A percentile compares a stretch with the other conserved stretches of the same genome.
phyloP scores from a whole-genome alignment of 2,888 invertebrate genomes.

The Glyphotaelius pellucidus region DNA sequence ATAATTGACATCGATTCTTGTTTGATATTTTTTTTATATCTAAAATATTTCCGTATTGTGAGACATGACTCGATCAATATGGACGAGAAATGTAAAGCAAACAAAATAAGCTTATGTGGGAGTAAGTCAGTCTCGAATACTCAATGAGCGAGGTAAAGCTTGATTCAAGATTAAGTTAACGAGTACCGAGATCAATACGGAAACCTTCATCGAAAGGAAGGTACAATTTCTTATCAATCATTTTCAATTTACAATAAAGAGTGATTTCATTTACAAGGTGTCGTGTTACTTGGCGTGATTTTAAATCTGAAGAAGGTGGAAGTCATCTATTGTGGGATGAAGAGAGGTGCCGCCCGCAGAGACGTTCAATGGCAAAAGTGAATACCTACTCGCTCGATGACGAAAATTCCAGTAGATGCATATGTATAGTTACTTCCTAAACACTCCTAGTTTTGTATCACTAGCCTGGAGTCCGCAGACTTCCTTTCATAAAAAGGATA shows the following conservation, averaged over 20 bases:
- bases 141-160: conserved; percentile 7
- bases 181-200: background rate
- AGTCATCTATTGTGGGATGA: conserved; percentile 17
- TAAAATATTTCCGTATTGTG: background rate
- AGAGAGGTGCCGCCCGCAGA: background rate
- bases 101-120: background rate
- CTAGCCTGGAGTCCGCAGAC: background rate
- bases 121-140: conserved; percentile 20
- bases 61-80: background rate
- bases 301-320: conserved; percentile 15
- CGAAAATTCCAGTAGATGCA: conserved; percentile 6
- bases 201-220: conserved; percentile 39
- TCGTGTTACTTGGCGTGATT: background rate
- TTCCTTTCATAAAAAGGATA: background rate
- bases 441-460: background rate
- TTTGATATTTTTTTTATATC: background rate
- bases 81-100: conserved; percentile 12
- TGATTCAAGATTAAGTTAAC: background rate
- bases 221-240: background rate
- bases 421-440: background rate
- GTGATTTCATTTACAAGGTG: background rate
- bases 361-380: conserved; percentile 14
- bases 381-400: background rate
- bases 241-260: background rate
- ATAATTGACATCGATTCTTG: background rate